Percentiles rank a stretch among this genome's conserved stretches.
Conservation (phyloP, 1,140 invertebrate genomes). For the Coelopa frigida region DNA sequence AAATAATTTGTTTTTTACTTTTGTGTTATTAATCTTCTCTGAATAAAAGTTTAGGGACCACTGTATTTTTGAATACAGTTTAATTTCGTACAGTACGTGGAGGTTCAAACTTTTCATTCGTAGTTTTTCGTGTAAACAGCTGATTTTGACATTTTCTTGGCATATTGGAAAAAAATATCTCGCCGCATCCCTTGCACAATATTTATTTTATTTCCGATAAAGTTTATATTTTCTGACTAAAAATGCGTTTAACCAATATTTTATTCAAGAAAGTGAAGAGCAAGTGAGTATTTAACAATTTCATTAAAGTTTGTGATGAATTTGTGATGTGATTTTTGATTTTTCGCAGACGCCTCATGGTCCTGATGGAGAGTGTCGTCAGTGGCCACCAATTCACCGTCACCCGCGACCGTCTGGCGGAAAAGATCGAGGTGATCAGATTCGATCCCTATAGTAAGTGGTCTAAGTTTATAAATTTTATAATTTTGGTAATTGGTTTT, state of each 20-base stretch:
- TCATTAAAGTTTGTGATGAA: no score
- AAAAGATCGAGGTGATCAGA: conserved; percentile 66
- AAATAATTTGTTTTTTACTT: no score
- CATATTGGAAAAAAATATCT: no score
- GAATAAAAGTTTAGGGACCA: no score
- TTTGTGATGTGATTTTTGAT: neutral
- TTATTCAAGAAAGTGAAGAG: conserved; percentile 20
- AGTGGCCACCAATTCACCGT: conserved; percentile 61
- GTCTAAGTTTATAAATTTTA: neutral
- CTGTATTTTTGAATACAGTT: no score
- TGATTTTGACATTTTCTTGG: conserved; percentile 9
- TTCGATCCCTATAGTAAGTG: conserved; percentile 74
- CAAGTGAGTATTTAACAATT: conserved; percentile 15
- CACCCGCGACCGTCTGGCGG: conserved; percentile 62
- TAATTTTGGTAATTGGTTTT: neutral
- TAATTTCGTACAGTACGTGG: no score
- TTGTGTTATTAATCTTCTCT: no score
- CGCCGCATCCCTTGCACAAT: no score
- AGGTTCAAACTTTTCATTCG: no score
- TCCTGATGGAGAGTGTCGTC: conserved; percentile 67
- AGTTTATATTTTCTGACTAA: neutral
- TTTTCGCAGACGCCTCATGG: conserved; percentile 58
- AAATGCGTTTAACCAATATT: conserved; percentile 17
- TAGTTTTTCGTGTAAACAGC: neutral
- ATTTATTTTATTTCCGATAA: conserved; percentile 1